Percentiles rank a stretch among this genome's conserved stretches.
Conservation (phyloP, 2,113 vertebrate species). For the Siphamia tubifer region DNA sequence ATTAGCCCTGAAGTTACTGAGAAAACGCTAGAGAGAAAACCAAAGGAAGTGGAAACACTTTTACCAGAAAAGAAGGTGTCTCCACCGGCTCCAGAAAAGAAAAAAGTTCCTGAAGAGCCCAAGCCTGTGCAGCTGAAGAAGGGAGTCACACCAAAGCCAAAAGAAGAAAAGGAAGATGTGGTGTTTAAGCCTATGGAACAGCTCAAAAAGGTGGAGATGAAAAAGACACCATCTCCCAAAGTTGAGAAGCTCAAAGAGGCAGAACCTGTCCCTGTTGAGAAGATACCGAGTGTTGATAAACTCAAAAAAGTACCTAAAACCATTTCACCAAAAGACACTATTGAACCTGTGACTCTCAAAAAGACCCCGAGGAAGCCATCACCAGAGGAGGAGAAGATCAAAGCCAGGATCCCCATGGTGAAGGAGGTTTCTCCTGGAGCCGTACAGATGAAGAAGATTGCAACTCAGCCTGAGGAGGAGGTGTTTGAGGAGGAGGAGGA, state of each 20-base stretch:
- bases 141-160: slow-evolving; percentile 54
- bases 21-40: slow-evolving; percentile 62
- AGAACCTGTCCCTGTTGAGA: slow-evolving; percentile 57
- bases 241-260: slow-evolving; percentile 73
- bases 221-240: slow-evolving; percentile 74
- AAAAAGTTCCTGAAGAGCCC: slow-evolving; percentile 62
- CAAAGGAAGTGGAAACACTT: slow-evolving; percentile 34
- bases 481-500: slow-evolving; percentile 72
- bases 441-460: slow-evolving; percentile 75
- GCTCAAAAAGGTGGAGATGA: slow-evolving; percentile 69
- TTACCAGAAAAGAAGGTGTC: slow-evolving; percentile 42
- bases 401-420: slow-evolving; percentile 54
- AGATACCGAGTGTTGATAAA: slow-evolving; percentile 62
- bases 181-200: slow-evolving; percentile 67
- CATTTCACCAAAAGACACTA: slow-evolving; percentile 62
- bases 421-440: slow-evolving; percentile 79
- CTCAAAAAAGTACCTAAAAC: slow-evolving; percentile 75
- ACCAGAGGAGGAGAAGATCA: slow-evolving; percentile 57
- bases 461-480: slow-evolving; percentile 78
- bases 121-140: slow-evolving; percentile 68
- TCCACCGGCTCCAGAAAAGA: slow-evolving; percentile 35
- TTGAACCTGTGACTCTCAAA: slow-evolving; percentile 52
- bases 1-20: slow-evolving; percentile 73
- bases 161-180: slow-evolving; percentile 66
- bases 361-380: slow-evolving; percentile 65